Evolutionary conservation across 2,888 invertebrate genomes (phyloP).

Genomic region (Eremobia ochroleuca): DNA sequence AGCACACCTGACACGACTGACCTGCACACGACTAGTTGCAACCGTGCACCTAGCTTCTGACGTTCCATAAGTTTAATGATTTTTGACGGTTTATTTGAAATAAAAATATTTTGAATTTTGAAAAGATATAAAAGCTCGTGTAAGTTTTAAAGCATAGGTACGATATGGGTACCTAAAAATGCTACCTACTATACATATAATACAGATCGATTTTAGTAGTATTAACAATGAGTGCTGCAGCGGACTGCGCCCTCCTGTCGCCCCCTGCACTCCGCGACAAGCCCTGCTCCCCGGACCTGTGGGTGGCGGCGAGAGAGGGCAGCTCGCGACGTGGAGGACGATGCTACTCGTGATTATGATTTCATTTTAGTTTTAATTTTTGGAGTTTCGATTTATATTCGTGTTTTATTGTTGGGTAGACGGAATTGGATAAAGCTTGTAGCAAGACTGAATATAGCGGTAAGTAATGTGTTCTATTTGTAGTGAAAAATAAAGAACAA

Average conservation of each 20-base stretch:
- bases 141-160: not conserved
- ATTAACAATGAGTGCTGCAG: conserved; percentile 55
- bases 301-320: conserved; percentile 51
- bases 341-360: conserved; percentile 32
- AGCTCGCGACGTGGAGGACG: conserved; percentile 10
- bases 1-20: too few relatives aligned
- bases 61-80: not conserved
- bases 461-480: not conserved
- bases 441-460: not conserved
- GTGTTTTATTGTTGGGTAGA: not conserved
- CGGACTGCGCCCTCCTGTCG: conserved; percentile 49
- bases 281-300: conserved; percentile 45
- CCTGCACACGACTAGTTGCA: not conserved
- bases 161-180: not conserved
- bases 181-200: not conserved
- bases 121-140: too few relatives aligned
- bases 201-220: conserved; percentile 42
- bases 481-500: not conserved
- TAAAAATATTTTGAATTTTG: not conserved
- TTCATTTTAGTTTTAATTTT: conserved; percentile 17
- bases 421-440: not conserved
- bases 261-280: too few relatives aligned
- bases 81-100: not conserved
- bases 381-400: not conserved
- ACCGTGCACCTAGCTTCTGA: not conserved